Base-by-base conservation (phyloP, 2,113 vertebrate species). In the Serinus canaria region DNA sequence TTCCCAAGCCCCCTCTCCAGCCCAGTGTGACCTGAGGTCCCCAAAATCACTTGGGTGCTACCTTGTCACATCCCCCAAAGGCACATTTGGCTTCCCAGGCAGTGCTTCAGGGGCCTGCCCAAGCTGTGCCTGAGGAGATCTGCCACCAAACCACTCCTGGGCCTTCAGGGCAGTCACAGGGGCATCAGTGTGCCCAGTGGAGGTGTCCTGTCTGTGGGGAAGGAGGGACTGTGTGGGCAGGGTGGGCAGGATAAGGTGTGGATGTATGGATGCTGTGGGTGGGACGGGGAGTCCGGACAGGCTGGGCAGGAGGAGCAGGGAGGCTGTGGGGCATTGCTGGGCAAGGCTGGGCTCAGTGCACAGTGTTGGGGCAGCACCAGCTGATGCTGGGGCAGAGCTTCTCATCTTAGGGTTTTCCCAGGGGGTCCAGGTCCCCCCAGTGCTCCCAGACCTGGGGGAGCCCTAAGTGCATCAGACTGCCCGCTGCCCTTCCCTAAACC, bases 381-480 rank as follows among this genome's bases (percentile, higher is more conserved):
- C 41, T 23, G 28, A 3, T 5, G 14, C 50, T 3, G 2, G 24
- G 70, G 62, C 56, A 64, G 10, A 52, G 28, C 35, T 55, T 4
- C 52, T 55, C 2, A 0, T 12, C 70, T 4, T 19, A 63, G 50
- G 39, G 3, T 21, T 31, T 7, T 60, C 23, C 22, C 58, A 7
- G 62, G 78, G n/a, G 13, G 17, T 31, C 39, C 15, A 3, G 17
- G 1, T 18, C 8, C 13, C 5, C 14, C 22, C 15, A 1, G 0
- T 1, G 13, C 13, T 22, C n/a, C 27, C 52, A 31, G 68, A 7
- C 7, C 56, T 0, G 1, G 35, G 46, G 37, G 16, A 72, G 21
- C 58, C 53, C n/a, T 1, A 0, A 37, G 9, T 24, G 37, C 1
- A 0, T 28, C 75, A 69, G n/a, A 5, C 0, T 1, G 10, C n/a